These are phyloP conservation scores for Odocoileus hemionus DNA, from an alignment of 2,113 vertebrate species.

Conservation along the genomic window DNA sequence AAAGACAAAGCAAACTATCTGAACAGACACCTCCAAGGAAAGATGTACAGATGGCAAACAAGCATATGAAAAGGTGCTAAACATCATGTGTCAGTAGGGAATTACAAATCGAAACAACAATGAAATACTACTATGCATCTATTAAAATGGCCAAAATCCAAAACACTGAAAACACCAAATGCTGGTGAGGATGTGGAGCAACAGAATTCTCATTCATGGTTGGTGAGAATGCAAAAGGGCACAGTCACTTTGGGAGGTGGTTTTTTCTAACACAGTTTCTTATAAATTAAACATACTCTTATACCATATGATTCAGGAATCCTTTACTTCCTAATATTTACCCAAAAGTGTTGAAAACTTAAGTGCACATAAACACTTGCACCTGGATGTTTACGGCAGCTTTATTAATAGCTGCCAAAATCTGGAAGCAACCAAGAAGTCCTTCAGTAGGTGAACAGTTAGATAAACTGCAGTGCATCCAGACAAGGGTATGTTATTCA, in stretches of 20 bases:
- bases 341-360: not conserved
- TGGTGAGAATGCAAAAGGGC: too few relatives aligned
- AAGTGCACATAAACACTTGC: not conserved
- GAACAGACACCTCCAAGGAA: not conserved
- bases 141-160: not conserved
- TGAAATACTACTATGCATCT: not conserved
- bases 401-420: not conserved
- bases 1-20: not conserved
- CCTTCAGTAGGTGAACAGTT: not conserved
- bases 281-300: not conserved
- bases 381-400: not conserved
- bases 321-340: not conserved
- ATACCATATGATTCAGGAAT: not conserved
- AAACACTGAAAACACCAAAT: not conserved
- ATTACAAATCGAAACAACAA: not conserved
- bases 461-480: not conserved
- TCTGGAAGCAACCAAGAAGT: not conserved
- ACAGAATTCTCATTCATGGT: not conserved
- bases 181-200: not conserved
- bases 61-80: not conserved
- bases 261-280: not conserved
- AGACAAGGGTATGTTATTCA: not conserved
- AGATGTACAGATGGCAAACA: not conserved
- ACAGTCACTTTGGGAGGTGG: not conserved
- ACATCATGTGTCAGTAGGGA: not conserved